Conservation (phyloP, 2,113 vertebrate species). For the Clupea harengus region DNA sequence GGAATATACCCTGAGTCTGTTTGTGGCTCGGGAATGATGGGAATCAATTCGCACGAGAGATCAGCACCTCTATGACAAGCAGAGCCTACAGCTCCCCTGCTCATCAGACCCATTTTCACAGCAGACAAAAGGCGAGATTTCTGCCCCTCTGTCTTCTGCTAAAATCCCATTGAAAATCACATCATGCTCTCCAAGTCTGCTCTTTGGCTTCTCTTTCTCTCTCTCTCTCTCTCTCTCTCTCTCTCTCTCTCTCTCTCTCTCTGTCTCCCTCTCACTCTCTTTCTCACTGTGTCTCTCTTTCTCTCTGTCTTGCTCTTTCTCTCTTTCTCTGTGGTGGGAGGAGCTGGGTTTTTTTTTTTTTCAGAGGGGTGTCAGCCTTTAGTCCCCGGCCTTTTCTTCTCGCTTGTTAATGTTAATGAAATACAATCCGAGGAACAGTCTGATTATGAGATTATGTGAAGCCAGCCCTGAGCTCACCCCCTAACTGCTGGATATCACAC, state of each 20-base stretch:
- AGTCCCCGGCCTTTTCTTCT: not conserved
- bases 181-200: conserved; percentile 60
- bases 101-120: conserved; percentile 72
- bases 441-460: conserved; percentile 19
- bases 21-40: conserved; percentile 62
- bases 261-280: not conserved
- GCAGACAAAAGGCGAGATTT: conserved; percentile 73
- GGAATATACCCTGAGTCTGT: conserved; percentile 56
- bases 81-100: conserved; percentile 58
- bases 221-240: conserved; percentile 12
- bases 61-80: conserved; percentile 72
- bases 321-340: not conserved
- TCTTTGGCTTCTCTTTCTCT: conserved; percentile 38
- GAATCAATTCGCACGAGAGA: conserved; percentile 77
- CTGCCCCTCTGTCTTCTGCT: conserved; percentile 58
- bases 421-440: conserved; percentile 3
- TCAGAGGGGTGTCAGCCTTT: conserved; percentile 3
- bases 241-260: not conserved
- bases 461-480: conserved; percentile 14
- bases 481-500: conserved; percentile 17
- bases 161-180: conserved; percentile 68
- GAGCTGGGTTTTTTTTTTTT: conserved; percentile 13
- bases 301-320: not conserved
- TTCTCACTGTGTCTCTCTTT: too few relatives aligned
- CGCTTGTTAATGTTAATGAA: conserved; percentile 17